Evolutionary conservation across 2,113 vertebrate species (phyloP).

Genomic region (Lethenteron camtschaticum): DNA sequence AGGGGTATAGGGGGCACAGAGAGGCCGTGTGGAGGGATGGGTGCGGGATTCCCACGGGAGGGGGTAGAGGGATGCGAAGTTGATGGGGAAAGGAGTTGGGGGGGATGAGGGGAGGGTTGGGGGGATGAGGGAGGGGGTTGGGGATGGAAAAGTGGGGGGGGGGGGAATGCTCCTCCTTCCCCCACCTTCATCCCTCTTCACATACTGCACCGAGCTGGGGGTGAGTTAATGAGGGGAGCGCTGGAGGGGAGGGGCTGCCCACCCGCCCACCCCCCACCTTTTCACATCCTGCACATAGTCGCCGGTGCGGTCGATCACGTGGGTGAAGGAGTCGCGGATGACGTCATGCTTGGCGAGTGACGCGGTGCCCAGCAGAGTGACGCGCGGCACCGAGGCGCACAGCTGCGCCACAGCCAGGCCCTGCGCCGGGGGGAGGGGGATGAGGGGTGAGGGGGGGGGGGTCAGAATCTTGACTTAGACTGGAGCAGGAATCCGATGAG

Average conservation of each 20-base stretch:
- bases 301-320: constrained; percentile 74
- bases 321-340: constrained; percentile 70
- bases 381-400: constrained; percentile 60
- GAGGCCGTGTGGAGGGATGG: no score
- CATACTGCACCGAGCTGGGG: no score
- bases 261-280: constrained; percentile 35
- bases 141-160: neutral
- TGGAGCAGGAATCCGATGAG: no score
- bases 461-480: no score
- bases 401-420: constrained; percentile 92
- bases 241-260: no score
- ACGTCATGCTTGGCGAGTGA: constrained; percentile 84
- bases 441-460: no score
- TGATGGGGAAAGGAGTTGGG: neutral
- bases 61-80: no score
- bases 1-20: no score
- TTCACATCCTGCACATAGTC: constrained; percentile 92
- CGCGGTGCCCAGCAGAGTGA: constrained; percentile 78
- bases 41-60: no score
- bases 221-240: no score
- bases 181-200: no score
- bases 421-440: constrained; percentile 19
- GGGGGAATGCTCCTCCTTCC: neutral
- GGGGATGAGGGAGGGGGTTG: neutral
- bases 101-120: neutral